These are phyloP conservation scores for Aurelia sp. DNA, from an alignment of 30 jellyfish, hydroid and myxozoan species.

Conservation along the genomic window DNA sequence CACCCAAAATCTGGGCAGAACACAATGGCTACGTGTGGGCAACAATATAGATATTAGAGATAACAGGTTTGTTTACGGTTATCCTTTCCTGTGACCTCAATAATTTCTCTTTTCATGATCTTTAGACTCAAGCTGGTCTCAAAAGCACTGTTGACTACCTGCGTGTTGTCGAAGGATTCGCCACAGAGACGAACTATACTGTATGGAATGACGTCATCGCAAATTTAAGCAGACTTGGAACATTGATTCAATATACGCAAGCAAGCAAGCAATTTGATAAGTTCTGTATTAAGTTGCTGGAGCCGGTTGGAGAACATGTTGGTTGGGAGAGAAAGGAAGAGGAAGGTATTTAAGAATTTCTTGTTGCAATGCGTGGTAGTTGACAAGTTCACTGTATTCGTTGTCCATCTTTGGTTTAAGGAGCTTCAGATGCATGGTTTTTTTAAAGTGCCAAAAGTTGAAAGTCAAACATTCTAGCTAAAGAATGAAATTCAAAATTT, in stretches of 20 bases:
- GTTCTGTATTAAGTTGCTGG: constrained; percentile 62
- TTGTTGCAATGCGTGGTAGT: not conserved
- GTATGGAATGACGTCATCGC: constrained; percentile 92
- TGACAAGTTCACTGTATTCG: no score
- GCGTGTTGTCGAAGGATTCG: constrained; percentile 77
- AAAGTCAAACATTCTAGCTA: no score
- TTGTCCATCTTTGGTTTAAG: no score
- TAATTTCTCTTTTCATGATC: not conserved
- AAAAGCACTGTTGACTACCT: constrained; percentile 84
- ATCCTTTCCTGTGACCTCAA: not conserved
- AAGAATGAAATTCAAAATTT: no score
- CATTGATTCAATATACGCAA: constrained; percentile 77
- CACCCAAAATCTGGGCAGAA: no score
- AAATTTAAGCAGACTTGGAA: constrained; percentile 67
- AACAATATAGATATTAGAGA: no score
- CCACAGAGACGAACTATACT: constrained; percentile 80
- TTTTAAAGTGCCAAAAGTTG: no score
- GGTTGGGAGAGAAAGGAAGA: constrained; percentile 91
- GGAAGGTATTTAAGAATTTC: constrained; percentile 66
- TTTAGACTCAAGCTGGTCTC: constrained; percentile 89
- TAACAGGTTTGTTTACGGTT: no score
- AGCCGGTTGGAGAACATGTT: constrained; percentile 68
- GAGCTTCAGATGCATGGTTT: no score
- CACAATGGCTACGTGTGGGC: no score
- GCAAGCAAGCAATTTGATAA: constrained; percentile 49